Evolutionary conservation across 1,140 invertebrate genomes (phyloP).

Genomic region (Drosophila eugracilis): DNA sequence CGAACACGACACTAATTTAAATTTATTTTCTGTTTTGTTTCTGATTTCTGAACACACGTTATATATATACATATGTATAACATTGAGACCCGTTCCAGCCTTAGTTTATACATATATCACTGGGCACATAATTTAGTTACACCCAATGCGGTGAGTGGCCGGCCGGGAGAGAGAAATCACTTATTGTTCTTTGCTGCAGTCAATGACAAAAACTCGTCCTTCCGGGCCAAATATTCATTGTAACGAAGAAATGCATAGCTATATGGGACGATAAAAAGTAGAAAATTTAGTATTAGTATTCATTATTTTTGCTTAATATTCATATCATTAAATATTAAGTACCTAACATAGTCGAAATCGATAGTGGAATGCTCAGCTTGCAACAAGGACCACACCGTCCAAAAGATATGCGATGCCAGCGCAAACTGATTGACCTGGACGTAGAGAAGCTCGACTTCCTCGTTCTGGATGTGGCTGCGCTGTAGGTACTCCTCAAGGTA

Average conservation of each 20-base stretch:
- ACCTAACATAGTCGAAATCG: conserved; percentile 97
- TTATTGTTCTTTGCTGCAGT: conserved; percentile 70
- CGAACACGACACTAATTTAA: conserved; percentile 58
- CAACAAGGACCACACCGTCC: conserved; percentile 96
- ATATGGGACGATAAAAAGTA: conserved; percentile 1
- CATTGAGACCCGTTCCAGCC: conserved; percentile 50
- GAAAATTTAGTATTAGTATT: neutral
- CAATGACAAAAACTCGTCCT: conserved; percentile 81
- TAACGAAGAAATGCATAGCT: conserved; percentile 89
- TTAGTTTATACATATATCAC: conserved; percentile 67
- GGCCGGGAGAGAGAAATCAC: conserved; percentile 47
- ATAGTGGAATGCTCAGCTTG: conserved; percentile 96
- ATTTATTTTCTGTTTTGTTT: conserved; percentile 19
- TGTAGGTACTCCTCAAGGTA: conserved; percentile 90
- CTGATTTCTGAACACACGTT: conserved; percentile 65
- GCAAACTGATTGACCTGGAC: conserved; percentile 92
- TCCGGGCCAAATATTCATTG: conserved; percentile 88
- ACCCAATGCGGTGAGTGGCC: conserved; percentile 4
- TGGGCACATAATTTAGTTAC: conserved; percentile 38
- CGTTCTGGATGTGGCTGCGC: conserved; percentile 85
- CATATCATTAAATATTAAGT: conserved; percentile 80
- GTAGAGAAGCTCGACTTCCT: conserved; percentile 90
- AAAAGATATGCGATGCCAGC: conserved; percentile 94
- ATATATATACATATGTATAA: conserved; percentile 64
- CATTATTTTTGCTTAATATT: neutral